Evolutionary conservation across 2,888 invertebrate genomes (phyloP), one percentile per base, ranked within the genome.

Genomic region (Ennomos erosarius): DNA sequence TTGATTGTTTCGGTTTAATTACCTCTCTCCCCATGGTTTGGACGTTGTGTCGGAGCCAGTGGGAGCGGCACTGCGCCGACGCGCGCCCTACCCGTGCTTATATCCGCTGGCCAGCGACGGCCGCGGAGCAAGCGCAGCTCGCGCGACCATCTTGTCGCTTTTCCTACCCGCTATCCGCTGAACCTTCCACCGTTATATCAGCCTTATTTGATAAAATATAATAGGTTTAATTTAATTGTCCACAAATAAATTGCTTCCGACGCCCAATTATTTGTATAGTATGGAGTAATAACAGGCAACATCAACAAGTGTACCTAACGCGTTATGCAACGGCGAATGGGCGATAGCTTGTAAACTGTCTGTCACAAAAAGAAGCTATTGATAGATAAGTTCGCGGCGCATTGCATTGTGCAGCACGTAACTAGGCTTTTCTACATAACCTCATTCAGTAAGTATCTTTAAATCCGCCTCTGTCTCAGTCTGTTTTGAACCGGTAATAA

Each of bases 1-100:
- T 35, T 46, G n/a, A 11, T 35, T 9, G 33, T 13, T 44, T 59
- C 40, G 49, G 37, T 48, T 60, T 59, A 47, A 72, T 78, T 88
- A 91, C 91, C 90, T 88, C 78, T 81, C 81, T 84, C 85, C 87
- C 82, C 91, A 90, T 90, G 69, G 65, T 80, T 73, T 75, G 72
- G 80, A 71, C 79, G 82, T 79, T 74, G 73, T 73, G 73, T 82
- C 78, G 58, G 69, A 75, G 81, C 80, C 83, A 75, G 82, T 67
- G 82, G 80, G 78, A 86, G 81, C 75, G 76, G 82, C 83, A 87
- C 82, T 88, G 85, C 75, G 78, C 71, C 78, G 76, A 81, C 85
- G 87, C 85, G 74, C 78, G 70, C 74, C 74, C 70, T 68, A 69
- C 76, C 55, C 69, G 63, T 68, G 69, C 82, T 90, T 91, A 84